Conservation (phyloP, 1,140 invertebrate genomes). For the Polyergus mexicanus region DNA sequence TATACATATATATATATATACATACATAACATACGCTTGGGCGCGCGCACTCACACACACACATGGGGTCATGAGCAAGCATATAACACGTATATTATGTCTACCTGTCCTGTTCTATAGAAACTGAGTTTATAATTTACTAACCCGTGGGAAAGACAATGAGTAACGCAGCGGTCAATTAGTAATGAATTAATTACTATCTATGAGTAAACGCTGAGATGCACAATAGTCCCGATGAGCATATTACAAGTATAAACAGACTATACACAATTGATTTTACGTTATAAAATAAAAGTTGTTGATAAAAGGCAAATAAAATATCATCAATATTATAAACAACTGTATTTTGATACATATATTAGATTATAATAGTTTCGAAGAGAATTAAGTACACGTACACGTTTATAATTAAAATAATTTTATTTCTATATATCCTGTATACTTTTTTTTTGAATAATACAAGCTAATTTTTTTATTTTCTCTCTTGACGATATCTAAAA, state of each 20-base stretch:
- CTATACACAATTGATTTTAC: slow-evolving; percentile 16
- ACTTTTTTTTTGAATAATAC: background rate
- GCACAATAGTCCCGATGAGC: slow-evolving; percentile 1
- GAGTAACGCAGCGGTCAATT: slow-evolving; percentile 29
- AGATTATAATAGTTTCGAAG: background rate
- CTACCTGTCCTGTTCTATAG: background rate
- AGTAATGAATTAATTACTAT: slow-evolving; percentile 54
- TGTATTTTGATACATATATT: background rate
- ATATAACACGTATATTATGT: background rate
- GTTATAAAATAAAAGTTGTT: background rate
- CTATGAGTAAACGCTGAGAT: slow-evolving; percentile 6
- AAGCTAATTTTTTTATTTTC: background rate
- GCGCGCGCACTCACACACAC: no score
- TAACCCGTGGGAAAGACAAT: slow-evolving; percentile 38
- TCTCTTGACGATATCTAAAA: background rate
- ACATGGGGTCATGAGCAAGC: background rate
- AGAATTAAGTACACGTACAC: background rate
- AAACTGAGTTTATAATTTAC: slow-evolving; percentile 29
- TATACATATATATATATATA: no score
- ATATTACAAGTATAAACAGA: slow-evolving; percentile 26
- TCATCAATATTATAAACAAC: background rate
- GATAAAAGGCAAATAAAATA: background rate
- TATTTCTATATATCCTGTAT: background rate
- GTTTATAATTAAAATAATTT: background rate
- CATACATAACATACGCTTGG: no score